These are phyloP conservation scores for Bos javanicus DNA, from an alignment of 2,113 vertebrate species.

Conservation along the genomic window DNA sequence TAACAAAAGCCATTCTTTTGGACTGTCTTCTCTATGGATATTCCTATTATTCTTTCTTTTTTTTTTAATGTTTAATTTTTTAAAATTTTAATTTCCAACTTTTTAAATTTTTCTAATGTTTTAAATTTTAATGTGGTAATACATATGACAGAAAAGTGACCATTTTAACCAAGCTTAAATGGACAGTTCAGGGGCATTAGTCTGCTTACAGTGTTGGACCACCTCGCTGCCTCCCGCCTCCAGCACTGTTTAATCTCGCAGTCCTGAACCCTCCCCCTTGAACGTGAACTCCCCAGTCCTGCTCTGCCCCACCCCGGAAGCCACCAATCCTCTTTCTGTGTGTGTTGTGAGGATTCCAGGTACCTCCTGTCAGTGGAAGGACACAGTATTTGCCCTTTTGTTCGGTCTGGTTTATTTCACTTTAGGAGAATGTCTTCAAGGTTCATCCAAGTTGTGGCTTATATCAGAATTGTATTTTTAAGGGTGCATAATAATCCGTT, in stretches of 20 bases:
- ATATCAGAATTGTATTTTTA: not conserved
- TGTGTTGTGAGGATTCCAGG: not conserved
- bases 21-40: not conserved
- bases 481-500: not conserved
- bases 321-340: not conserved
- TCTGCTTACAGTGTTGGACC: not conserved
- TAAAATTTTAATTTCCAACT: too few species aligned
- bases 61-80: too few species aligned
- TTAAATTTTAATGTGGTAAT: not conserved
- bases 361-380: not conserved
- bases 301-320: too few species aligned
- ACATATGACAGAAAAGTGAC: not conserved
- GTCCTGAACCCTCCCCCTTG: not conserved
- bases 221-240: not conserved
- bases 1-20: not conserved
- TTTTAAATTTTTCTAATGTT: too few species aligned
- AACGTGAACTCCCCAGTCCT: not conserved
- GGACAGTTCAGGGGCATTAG: not conserved
- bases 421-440: not conserved
- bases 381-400: not conserved
- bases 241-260: not conserved
- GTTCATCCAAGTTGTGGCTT: not conserved
- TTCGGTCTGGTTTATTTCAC: not conserved
- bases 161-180: not conserved
- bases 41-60: not conserved